Base-by-base conservation (phyloP, 2,888 invertebrate genomes). In the Xanthorhoe spadicearia region DNA sequence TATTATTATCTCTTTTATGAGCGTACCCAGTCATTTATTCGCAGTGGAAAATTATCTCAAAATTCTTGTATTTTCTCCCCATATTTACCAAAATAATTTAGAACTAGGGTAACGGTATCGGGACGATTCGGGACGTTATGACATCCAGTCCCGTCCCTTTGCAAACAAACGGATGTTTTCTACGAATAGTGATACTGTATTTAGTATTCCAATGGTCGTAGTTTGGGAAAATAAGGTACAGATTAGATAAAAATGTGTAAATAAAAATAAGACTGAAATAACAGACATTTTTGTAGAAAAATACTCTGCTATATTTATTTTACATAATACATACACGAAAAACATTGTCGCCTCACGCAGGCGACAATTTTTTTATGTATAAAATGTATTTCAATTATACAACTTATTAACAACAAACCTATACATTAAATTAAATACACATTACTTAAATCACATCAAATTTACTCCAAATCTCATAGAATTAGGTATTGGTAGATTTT, bases 191-290 rank as follows among this genome's bases (percentile, higher is more conserved):
- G 59, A 55, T 60, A 60, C 54, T 65, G 59, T 60, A 60, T 60
- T 60, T 65, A 55, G 59, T 35, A 35, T 63, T 28, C 23, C 38
- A 48, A 61, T 55, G 55, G 35, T 54, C 48, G 28, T 13, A 46
- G 32, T 56, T 63, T 17, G 43, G 59, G 64, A 54, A 60, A 54
- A 64, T 59, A 59, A 51, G 38, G 55, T 55, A 35, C 15, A 15
- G 23, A 38, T 58, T 38, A 43, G n/a, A 18, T 43, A 50, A 81
- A 81, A 80, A 75, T 80, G 83, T 82, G 55, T 55, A 38, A 50
- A 55, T 48, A 61, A 18, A 48, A 32, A 51, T 38, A 38, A 8
- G 19, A 7, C n/a, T 23, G 13, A 35, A 53, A 13, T 18, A 43
- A 43, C 4, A 43, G 4, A 43, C 10, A 43, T 13, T 10, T 43